Percentiles rank a stretch among this genome's conserved stretches.
These are phyloP conservation scores for mouse (Mus musculus) DNA, from an alignment of 2,113 vertebrate species.

Conservation along the genomic window GRCm39 chr16:64386001-64386500, in stretches of 20 bases:
- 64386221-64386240: conserved; percentile 25
- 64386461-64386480: too few relatives aligned
- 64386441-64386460: too few relatives aligned
- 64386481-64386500: neutral
- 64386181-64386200: conserved; percentile 71
- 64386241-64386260: neutral
- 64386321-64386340: neutral
- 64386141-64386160: conserved; percentile 71
- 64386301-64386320: neutral
- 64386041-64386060: conserved; percentile 69
- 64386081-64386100: conserved; percentile 70
- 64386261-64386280: neutral
- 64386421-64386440: neutral
- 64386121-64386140: conserved; percentile 75
- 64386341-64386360: neutral
- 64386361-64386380: neutral
- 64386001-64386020: neutral
- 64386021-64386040: neutral
- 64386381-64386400: neutral
- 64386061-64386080: conserved; percentile 77
- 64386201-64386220: conserved; percentile 86
- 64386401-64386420: neutral
- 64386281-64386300: neutral
- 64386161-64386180: conserved; percentile 83
- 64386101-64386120: conserved; percentile 79